phyloP scores from a whole-genome alignment of 2,888 invertebrate genomes.

The Eupithecia inturbata region DNA sequence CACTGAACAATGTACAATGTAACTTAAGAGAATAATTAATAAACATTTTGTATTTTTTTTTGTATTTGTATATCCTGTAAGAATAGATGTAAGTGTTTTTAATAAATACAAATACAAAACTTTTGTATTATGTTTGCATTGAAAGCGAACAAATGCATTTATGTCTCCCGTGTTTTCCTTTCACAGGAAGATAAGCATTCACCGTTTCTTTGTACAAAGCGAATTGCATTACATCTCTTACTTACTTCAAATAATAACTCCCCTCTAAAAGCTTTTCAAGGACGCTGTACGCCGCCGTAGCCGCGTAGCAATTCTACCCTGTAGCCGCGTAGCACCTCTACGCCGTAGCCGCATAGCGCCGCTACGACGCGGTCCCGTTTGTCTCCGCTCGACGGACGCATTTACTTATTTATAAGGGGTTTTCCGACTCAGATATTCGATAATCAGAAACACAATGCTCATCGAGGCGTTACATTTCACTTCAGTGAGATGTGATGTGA shows the following conservation, averaged over 20 bases:
- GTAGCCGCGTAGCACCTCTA: constrained; percentile 8
- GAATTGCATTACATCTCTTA: constrained; percentile 3
- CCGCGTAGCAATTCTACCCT: constrained; percentile 12
- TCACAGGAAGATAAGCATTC: background rate
- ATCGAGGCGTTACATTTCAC: constrained; percentile 16
- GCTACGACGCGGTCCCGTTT: no score
- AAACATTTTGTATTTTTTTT: no score
- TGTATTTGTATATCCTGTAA: no score
- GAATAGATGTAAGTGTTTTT: no score
- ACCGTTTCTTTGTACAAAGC: background rate
- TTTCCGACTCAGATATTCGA: constrained; percentile 20
- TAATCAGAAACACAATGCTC: constrained; percentile 16
- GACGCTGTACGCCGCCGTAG: constrained; percentile 10
- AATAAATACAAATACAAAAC: no score
- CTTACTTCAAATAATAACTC: constrained; percentile 13
- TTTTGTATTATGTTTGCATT: no score
- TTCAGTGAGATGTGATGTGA: constrained; percentile 1
- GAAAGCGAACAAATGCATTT: constrained; percentile 5
- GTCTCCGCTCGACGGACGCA: background rate
- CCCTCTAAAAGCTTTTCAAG: constrained; percentile 15
- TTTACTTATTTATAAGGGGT: background rate
- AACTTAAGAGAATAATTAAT: no score
- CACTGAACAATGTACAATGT: no score
- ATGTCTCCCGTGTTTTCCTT: background rate
- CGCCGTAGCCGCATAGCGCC: constrained; percentile 12